Conservation (phyloP, 2,113 vertebrate species). For the Hippocampus barbouri region DNA sequence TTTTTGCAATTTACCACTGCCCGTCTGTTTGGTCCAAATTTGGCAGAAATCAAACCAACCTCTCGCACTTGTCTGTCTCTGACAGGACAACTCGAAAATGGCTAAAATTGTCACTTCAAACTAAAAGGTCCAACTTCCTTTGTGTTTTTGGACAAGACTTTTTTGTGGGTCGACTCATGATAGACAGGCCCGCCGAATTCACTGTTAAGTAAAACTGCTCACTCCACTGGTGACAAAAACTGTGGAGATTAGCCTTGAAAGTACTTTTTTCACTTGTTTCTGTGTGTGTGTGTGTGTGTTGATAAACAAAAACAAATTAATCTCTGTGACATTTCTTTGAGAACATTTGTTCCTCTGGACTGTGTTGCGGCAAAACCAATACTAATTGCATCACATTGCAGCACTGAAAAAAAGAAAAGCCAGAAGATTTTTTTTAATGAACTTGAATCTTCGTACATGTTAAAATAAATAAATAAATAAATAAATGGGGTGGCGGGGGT, state of each 20-base stretch:
- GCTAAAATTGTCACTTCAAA: too few species aligned
- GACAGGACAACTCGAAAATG: too few species aligned
- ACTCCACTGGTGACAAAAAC: neutral
- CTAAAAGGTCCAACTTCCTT: too few species aligned
- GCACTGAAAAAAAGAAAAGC: conserved; percentile 6
- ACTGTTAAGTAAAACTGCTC: neutral
- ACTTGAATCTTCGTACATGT: conserved; percentile 21
- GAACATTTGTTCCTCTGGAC: neutral
- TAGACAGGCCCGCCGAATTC: neutral
- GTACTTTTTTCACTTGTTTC: too few species aligned
- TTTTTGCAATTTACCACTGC: too few species aligned
- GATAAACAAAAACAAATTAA: conserved; percentile 6
- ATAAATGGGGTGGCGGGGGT: neutral
- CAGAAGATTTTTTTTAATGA: conserved; percentile 19
- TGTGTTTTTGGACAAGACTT: too few species aligned
- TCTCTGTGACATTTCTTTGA: conserved; percentile 12
- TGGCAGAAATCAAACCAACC: too few species aligned
- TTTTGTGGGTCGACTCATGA: neutral
- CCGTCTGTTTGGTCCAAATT: too few species aligned
- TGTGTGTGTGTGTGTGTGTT: conserved; percentile 9
- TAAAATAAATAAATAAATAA: neutral
- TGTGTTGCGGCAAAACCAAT: neutral
- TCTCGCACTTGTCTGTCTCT: too few species aligned
- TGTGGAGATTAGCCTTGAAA: too few species aligned
- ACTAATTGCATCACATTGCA: conserved; percentile 18